These are phyloP conservation scores for Cerastis rubricosa DNA, from an alignment of 2,888 invertebrate genomes.

Conservation along the genomic window DNA sequence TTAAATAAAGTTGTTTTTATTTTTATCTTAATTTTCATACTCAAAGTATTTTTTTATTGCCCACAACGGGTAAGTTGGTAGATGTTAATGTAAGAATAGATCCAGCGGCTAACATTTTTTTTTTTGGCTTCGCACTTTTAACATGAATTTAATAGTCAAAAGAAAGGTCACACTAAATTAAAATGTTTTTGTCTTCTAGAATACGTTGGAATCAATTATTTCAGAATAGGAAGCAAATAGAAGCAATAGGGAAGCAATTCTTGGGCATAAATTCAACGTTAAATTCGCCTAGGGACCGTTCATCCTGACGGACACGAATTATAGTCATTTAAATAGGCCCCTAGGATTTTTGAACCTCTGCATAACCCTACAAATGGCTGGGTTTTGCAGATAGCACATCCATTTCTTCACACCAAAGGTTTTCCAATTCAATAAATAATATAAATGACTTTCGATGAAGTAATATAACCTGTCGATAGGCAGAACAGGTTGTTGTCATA, in stretches of 20 bases:
- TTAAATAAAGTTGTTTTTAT: neutral
- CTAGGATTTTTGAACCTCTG: neutral
- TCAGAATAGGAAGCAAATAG: no score
- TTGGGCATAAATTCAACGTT: no score
- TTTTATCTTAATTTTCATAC: neutral
- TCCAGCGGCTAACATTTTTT: neutral
- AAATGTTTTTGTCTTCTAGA: no score
- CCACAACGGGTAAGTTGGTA: neutral
- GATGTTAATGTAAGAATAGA: neutral
- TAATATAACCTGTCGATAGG: conserved; percentile 17
- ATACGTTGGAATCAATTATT: no score
- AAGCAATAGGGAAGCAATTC: no score
- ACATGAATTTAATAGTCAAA: no score
- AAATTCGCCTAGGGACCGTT: no score
- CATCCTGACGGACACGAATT: no score
- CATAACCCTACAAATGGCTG: neutral
- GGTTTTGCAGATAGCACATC: neutral
- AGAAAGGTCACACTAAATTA: no score
- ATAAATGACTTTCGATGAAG: conserved; percentile 38
- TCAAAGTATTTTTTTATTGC: neutral
- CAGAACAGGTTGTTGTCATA: conserved; percentile 44
- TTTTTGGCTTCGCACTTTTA: no score
- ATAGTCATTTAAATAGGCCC: neutral
- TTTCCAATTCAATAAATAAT: conserved; percentile 35
- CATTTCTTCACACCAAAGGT: neutral